Conservation (phyloP, 2,797 vertebrate genomes). For the Gallinago nigripennis region DNA sequence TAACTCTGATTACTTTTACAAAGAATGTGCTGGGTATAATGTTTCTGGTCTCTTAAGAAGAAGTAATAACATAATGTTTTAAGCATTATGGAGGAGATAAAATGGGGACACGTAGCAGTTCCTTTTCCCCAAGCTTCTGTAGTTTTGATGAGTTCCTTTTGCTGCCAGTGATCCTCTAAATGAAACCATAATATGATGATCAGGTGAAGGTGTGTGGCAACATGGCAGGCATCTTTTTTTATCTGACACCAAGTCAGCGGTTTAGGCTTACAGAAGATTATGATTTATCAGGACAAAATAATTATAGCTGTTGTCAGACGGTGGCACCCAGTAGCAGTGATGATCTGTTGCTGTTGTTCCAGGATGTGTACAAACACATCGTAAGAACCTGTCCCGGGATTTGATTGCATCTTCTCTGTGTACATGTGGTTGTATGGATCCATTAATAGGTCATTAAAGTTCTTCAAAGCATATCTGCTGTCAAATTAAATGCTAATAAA, state of each 20-base stretch:
- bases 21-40: background rate
- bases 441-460: slow-evolving; percentile 54
- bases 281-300: slow-evolving; percentile 44
- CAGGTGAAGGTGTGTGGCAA: slow-evolving; percentile 22
- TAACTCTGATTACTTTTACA: background rate
- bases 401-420: slow-evolving; percentile 33
- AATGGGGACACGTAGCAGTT: background rate
- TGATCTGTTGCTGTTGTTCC: slow-evolving; percentile 9
- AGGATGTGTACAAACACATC: slow-evolving; percentile 11
- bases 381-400: background rate
- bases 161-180: background rate
- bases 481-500: slow-evolving; percentile 55
- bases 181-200: background rate
- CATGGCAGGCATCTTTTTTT: background rate
- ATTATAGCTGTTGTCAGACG: slow-evolving; percentile 33
- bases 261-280: slow-evolving; percentile 38
- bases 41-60: background rate
- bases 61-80: background rate
- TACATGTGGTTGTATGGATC: slow-evolving; percentile 25
- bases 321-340: slow-evolving; percentile 3
- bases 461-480: slow-evolving; percentile 45
- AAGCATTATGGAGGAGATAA: background rate
- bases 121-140: background rate
- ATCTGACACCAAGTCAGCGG: background rate
- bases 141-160: background rate